phyloP scores from a whole-genome alignment of 2,113 vertebrate genomes.

The Ciconia maguari region DNA sequence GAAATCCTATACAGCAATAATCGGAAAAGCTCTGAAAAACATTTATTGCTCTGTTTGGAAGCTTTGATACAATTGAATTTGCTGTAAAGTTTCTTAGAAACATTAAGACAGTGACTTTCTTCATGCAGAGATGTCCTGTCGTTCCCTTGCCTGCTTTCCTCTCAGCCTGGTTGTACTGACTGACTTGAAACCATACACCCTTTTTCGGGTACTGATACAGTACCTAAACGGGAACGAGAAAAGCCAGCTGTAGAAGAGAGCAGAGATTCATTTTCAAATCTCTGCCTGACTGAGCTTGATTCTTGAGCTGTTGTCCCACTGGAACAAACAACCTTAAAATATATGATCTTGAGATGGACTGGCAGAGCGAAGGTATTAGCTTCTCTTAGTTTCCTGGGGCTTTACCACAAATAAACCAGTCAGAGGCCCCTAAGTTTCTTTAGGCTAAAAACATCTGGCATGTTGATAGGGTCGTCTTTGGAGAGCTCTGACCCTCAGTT shows the following conservation, averaged over 20 bases:
- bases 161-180: neutral
- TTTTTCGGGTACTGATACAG: neutral
- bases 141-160: neutral
- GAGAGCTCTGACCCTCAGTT: neutral
- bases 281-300: neutral
- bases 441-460: neutral
- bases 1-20: neutral
- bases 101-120: neutral
- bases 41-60: neutral
- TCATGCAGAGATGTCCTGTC: neutral
- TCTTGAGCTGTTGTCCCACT: neutral
- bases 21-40: neutral
- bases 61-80: neutral
- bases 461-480: accelerated
- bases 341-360: neutral
- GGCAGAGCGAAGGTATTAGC: neutral
- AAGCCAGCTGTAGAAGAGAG: neutral
- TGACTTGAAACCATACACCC: neutral
- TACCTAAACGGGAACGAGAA: neutral
- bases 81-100: neutral
- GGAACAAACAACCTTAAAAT: neutral
- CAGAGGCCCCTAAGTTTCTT: neutral
- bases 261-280: neutral
- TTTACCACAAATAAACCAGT: neutral
- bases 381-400: neutral